These are phyloP conservation scores for Hippocampus barbouri DNA, from an alignment of 2,113 vertebrate species.

Conservation along the genomic window DNA sequence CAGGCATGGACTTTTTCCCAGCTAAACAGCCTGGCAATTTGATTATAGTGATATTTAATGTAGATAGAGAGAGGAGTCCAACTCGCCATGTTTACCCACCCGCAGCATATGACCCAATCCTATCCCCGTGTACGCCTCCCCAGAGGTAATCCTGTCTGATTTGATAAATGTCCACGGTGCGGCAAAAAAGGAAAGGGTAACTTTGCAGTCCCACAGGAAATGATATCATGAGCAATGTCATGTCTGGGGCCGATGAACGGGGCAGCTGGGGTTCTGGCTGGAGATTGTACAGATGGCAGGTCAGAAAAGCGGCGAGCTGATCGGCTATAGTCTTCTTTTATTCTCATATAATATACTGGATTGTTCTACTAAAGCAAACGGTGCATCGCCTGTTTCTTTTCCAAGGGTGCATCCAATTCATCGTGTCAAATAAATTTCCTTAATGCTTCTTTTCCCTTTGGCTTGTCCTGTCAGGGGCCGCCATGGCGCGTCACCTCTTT, in stretches of 20 bases:
- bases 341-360: slow-evolving; percentile 21
- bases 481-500: too few species aligned
- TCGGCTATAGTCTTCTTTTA: slow-evolving; percentile 54
- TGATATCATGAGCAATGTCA: slow-evolving; percentile 74
- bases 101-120: slow-evolving; percentile 62
- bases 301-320: slow-evolving; percentile 69
- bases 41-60: slow-evolving; percentile 73
- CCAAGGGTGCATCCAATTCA: slow-evolving; percentile 57
- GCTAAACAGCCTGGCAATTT: slow-evolving; percentile 59
- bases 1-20: slow-evolving; percentile 64
- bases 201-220: slow-evolving; percentile 68
- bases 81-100: slow-evolving; percentile 51
- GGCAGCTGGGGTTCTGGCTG: slow-evolving; percentile 40
- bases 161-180: slow-evolving; percentile 69
- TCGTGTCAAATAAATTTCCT: slow-evolving; percentile 35
- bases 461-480: too few species aligned
- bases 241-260: slow-evolving; percentile 44
- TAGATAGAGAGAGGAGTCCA: slow-evolving; percentile 66
- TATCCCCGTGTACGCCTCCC: slow-evolving; percentile 53
- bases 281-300: slow-evolving; percentile 68
- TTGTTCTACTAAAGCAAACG: slow-evolving; percentile 13
- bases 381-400: slow-evolving; percentile 18
- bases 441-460: too few species aligned
- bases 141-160: slow-evolving; percentile 64
- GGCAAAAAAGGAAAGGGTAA: slow-evolving; percentile 62